Evolutionary conservation across 2,888 invertebrate genomes (phyloP).

Genomic region (Andrena fulva): DNA sequence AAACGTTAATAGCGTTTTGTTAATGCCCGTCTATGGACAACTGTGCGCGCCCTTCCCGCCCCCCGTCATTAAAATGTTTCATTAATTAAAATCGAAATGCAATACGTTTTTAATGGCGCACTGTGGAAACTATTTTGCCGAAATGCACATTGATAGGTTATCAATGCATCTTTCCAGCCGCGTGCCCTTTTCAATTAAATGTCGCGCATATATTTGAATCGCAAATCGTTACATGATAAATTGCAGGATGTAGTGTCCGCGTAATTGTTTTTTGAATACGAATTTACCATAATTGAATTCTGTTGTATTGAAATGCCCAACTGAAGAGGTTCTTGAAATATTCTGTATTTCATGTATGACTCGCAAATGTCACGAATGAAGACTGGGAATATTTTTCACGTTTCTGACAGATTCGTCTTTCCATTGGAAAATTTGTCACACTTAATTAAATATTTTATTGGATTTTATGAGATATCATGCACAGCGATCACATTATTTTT

Average conservation of each 20-base stretch:
- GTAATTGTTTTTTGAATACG: not conserved
- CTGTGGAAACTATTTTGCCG: not conserved
- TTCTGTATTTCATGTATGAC: not conserved
- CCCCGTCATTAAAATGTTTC: not conserved
- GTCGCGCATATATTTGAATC: not conserved
- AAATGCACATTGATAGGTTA: not conserved
- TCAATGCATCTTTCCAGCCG: not conserved
- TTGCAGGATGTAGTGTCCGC: not conserved
- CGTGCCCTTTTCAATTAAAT: not conserved
- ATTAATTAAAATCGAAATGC: conserved; percentile 18
- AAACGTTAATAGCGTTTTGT: conserved; percentile 34
- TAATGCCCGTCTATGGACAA: conserved; percentile 10
- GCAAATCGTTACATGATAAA: not conserved
- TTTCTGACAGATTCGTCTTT: too few species aligned
- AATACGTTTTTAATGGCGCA: not conserved
- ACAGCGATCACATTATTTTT: not conserved
- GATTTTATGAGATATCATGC: not conserved
- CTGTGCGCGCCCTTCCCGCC: not conserved
- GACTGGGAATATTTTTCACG: too few species aligned
- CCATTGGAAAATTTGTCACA: not conserved
- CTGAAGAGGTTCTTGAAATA: not conserved
- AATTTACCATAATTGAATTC: conserved; percentile 4
- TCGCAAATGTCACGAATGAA: not conserved
- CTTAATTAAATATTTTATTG: not conserved
- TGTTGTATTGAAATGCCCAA: not conserved